phyloP scores from a whole-genome alignment of 2,113 vertebrate species.

The Seriola dumerili region DNA sequence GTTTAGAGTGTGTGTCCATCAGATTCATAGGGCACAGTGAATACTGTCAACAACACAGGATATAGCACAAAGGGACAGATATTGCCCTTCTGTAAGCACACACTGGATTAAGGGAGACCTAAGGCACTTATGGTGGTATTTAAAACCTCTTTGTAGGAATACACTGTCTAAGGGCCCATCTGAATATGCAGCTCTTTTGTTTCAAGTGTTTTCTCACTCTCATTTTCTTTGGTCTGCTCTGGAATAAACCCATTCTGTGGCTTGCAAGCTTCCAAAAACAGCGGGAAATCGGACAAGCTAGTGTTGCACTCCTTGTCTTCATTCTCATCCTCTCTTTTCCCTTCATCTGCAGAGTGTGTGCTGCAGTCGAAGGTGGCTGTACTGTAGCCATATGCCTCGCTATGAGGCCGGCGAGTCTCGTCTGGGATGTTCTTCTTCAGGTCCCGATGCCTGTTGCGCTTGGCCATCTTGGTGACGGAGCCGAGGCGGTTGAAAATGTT shows the following conservation, averaged over 20 bases:
- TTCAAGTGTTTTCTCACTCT: constrained; percentile 86
- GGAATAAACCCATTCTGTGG: constrained; percentile 86
- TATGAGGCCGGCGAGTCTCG: constrained; percentile 90
- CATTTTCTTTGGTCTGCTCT: constrained; percentile 89
- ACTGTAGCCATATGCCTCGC: constrained; percentile 89
- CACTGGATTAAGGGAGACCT: constrained; percentile 40
- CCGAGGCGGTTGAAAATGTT: constrained; percentile 96
- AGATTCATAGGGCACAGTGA: constrained; percentile 73
- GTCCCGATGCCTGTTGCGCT: constrained; percentile 91
- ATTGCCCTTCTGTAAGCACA: constrained; percentile 44
- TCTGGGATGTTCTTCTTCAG: constrained; percentile 92
- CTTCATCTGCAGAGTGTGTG: constrained; percentile 83
- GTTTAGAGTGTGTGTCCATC: constrained; percentile 39
- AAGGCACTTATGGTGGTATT: constrained; percentile 80
- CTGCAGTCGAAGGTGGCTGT: constrained; percentile 88
- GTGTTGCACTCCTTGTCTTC: constrained; percentile 91
- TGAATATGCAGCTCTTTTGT: constrained; percentile 83
- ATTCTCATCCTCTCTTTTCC: constrained; percentile 83
- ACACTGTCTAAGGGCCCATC: constrained; percentile 64
- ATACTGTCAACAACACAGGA: constrained; percentile 60
- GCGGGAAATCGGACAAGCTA: constrained; percentile 88
- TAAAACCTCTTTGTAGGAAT: constrained; percentile 38
- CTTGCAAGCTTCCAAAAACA: constrained; percentile 86
- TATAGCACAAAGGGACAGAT: constrained; percentile 46
- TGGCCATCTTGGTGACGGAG: constrained; percentile 88